Percentiles rank a stretch among this genome's conserved stretches.
Conservation (phyloP, 2,888 invertebrate species). For the Andrena marginata region DNA sequence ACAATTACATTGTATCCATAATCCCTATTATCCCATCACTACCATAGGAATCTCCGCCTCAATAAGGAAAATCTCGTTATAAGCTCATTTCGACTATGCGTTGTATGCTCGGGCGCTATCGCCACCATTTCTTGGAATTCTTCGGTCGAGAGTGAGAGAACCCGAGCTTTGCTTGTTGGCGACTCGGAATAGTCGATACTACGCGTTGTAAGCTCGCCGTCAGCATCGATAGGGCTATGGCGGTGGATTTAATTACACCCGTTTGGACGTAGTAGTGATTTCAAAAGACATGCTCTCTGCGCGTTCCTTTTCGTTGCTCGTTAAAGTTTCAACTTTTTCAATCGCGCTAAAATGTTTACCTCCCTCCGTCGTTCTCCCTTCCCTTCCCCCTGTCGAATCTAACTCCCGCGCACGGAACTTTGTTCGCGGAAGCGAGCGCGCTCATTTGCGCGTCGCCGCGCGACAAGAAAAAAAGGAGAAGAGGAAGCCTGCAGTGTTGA, state of each 20-base stretch:
- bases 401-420: background rate
- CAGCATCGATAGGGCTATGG: conserved; percentile 22
- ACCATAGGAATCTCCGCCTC: too few species aligned
- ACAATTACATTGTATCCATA: too few species aligned
- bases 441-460: background rate
- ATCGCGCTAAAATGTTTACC: conserved; percentile 65
- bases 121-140: too few species aligned
- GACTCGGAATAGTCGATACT: too few species aligned
- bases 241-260: conserved; percentile 24
- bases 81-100: too few species aligned
- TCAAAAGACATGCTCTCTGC: conserved; percentile 2
- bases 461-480: background rate
- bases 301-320: conserved; percentile 40
- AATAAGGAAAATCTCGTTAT: too few species aligned
- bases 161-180: too few species aligned
- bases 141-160: too few species aligned
- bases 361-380: background rate
- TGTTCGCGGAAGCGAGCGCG: background rate
- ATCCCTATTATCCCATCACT: too few species aligned
- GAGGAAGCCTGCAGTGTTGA: conserved; percentile 17
- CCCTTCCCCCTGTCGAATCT: background rate
- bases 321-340: conserved; percentile 65
- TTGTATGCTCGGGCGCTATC: too few species aligned
- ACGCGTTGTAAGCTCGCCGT: too few species aligned
- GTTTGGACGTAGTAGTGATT: background rate